Conservation (phyloP, 92 coral and sea anemone species). For the Paragorgia papillata region DNA sequence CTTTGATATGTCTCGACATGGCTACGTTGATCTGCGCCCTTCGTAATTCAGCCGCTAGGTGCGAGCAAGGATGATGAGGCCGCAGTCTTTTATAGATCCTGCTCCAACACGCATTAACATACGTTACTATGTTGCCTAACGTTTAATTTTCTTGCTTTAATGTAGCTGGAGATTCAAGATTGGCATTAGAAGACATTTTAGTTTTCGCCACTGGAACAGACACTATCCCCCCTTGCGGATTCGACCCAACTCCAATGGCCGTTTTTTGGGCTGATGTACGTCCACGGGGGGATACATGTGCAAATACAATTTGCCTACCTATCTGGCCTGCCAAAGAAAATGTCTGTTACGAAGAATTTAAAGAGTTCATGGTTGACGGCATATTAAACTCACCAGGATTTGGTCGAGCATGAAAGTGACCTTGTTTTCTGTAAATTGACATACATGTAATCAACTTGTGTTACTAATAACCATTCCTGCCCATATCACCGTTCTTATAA, state of each 20-base stretch:
- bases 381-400: slow-evolving; percentile 51
- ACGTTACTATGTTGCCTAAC: too few species aligned
- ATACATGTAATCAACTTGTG: too few species aligned
- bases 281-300: slow-evolving; percentile 55
- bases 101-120: too few species aligned
- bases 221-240: slow-evolving; percentile 48
- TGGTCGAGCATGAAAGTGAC: slow-evolving; percentile 40
- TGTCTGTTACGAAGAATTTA: slow-evolving; percentile 48
- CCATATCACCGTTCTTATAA: too few species aligned
- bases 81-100: too few species aligned
- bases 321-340: slow-evolving; percentile 49
- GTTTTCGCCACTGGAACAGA: slow-evolving; percentile 34
- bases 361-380: slow-evolving; percentile 44
- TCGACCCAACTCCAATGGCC: slow-evolving; percentile 38
- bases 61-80: too few species aligned
- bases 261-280: slow-evolving; percentile 47
- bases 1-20: too few species aligned
- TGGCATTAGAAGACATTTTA: slow-evolving; percentile 28
- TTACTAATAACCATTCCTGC: too few species aligned
- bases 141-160: background rate
- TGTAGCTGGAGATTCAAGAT: slow-evolving; percentile 36
- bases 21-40: too few species aligned
- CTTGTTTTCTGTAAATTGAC: background rate
- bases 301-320: slow-evolving; percentile 51
- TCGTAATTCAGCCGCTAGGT: too few species aligned